phyloP scores from a whole-genome alignment of 1,140 invertebrate genomes.

The Thereuonema tuberculata region DNA sequence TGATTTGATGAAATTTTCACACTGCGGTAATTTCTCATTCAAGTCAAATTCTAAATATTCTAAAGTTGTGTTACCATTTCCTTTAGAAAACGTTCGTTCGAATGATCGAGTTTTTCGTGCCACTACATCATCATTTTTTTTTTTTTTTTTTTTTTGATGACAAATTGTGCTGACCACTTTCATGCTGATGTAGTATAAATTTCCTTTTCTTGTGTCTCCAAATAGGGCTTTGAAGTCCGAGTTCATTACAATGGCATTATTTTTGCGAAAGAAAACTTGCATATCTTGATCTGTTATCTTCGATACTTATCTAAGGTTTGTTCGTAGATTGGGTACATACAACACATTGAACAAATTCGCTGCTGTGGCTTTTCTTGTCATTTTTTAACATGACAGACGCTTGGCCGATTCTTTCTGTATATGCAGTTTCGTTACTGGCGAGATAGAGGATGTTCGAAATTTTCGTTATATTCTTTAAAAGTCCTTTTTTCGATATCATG shows the following conservation, averaged over 20 bases:
- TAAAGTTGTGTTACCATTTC: not conserved
- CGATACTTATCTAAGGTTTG: not conserved
- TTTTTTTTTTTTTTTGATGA: not conserved
- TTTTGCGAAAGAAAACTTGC: not conserved
- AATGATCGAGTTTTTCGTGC: not conserved
- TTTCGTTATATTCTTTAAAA: too few relatives aligned
- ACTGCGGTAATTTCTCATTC: not conserved
- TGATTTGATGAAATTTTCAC: not conserved
- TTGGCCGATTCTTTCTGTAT: too few relatives aligned
- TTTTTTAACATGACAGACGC: too few relatives aligned
- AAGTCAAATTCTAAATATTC: not conserved
- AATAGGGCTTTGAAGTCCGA: not conserved
- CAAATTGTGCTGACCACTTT: not conserved
- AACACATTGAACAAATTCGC: not conserved
- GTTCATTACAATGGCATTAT: not conserved
- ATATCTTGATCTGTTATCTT: not conserved
- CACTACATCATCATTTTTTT: not conserved
- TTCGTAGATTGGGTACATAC: not conserved
- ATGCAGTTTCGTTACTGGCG: too few relatives aligned
- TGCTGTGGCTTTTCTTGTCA: not conserved
- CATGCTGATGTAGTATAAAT: not conserved
- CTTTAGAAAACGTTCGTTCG: not conserved
- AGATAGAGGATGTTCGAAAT: too few relatives aligned
- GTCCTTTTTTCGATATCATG: too few relatives aligned
- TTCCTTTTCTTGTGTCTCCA: not conserved